These are phyloP conservation scores for Acronicta alni DNA, from an alignment of 2,888 invertebrate genomes.

Conservation along the genomic window DNA sequence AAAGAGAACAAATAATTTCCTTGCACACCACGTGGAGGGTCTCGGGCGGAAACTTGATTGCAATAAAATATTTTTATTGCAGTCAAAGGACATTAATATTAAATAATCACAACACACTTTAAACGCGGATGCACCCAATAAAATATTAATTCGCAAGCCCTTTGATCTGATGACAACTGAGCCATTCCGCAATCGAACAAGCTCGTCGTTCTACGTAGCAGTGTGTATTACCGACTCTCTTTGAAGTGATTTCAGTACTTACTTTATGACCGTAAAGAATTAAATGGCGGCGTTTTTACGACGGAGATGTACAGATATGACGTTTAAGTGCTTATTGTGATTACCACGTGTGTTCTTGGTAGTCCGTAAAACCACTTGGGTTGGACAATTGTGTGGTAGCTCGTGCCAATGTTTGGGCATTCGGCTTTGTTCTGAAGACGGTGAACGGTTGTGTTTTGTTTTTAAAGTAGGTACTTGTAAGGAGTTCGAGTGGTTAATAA, in stretches of 20 bases:
- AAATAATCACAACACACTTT: slow-evolving; percentile 20
- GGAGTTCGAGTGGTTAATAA: slow-evolving; percentile 24
- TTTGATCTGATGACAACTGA: slow-evolving; percentile 49
- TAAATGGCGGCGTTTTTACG: slow-evolving; percentile 72
- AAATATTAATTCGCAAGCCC: slow-evolving; percentile 31
- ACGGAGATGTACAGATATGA: slow-evolving; percentile 69
- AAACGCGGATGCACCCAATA: slow-evolving; percentile 36
- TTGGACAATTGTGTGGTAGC: slow-evolving; percentile 36
- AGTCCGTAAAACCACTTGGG: slow-evolving; percentile 19
- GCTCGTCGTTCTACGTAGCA: slow-evolving; percentile 12
- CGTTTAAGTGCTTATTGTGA: slow-evolving; percentile 61
- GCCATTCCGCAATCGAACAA: slow-evolving; percentile 39
- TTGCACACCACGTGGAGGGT: neutral
- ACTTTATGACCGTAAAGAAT: slow-evolving; percentile 67
- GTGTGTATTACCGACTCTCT: slow-evolving; percentile 43
- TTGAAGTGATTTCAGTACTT: slow-evolving; percentile 62
- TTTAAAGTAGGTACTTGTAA: slow-evolving; percentile 22
- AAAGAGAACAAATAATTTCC: neutral
- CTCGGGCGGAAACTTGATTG: neutral
- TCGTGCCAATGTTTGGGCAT: slow-evolving; percentile 25
- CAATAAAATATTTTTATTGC: slow-evolving; percentile 10
- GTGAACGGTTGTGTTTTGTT: slow-evolving; percentile 13
- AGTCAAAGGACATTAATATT: slow-evolving; percentile 5
- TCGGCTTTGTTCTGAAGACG: slow-evolving; percentile 26
- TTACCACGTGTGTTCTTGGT: slow-evolving; percentile 49